These are phyloP conservation scores for Boloria euphrosyne DNA, from an alignment of 2,888 invertebrate genomes.

Conservation along the genomic window DNA sequence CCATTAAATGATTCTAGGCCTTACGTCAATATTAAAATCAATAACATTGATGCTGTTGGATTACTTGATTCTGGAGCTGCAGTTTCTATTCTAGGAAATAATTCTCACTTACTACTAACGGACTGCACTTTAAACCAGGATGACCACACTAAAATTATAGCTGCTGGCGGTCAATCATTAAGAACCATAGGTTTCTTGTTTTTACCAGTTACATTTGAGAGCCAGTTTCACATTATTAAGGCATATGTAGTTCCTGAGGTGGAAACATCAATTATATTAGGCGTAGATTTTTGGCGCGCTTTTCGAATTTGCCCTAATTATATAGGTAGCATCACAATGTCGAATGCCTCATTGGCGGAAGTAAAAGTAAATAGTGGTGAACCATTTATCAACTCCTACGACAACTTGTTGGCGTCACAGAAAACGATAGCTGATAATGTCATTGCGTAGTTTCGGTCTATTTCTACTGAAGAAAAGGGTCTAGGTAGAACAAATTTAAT, in stretches of 20 bases:
- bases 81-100: neutral
- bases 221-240: too few species aligned
- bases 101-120: neutral
- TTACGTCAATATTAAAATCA: slow-evolving; percentile 1
- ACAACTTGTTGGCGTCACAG: slow-evolving; percentile 9
- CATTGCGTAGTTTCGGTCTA: slow-evolving; percentile 33
- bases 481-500: slow-evolving; percentile 39
- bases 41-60: neutral
- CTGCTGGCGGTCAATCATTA: slow-evolving; percentile 16
- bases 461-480: slow-evolving; percentile 38
- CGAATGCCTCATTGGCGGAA: slow-evolving; percentile 23
- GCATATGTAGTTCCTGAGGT: too few species aligned
- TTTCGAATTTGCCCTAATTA: slow-evolving; percentile 1
- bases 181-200: slow-evolving; percentile 4
- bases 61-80: slow-evolving; percentile 4
- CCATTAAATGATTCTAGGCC: neutral
- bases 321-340: slow-evolving; percentile 2
- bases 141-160: slow-evolving; percentile 4
- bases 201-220: slow-evolving; percentile 1
- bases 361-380: neutral
- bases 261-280: slow-evolving; percentile 7
- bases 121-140: slow-evolving; percentile 5
- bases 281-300: slow-evolving; percentile 1
- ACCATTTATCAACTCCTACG: slow-evolving; percentile 2
- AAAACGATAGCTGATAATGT: slow-evolving; percentile 33